These are phyloP conservation scores for Melanerpes aurifrons DNA, from an alignment of 2,113 vertebrate species.

Conservation along the genomic window DNA sequence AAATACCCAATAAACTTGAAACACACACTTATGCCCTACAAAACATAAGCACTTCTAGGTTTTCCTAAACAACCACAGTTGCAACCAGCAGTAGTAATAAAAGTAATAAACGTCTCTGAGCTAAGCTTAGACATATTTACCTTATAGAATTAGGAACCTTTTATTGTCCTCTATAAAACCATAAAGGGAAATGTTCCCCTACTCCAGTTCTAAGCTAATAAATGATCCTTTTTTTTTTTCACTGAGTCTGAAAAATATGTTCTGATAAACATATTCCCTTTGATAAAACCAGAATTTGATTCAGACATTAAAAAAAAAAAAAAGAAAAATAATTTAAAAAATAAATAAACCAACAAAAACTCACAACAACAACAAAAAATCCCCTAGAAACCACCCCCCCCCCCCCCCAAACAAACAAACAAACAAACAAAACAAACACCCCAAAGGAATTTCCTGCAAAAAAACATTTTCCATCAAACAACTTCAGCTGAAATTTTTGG, in stretches of 20 bases:
- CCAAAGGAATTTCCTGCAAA: neutral
- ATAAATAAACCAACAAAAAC: no score
- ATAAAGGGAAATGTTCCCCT: neutral
- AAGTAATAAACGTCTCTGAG: neutral
- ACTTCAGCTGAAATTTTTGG: slow-evolving; percentile 12
- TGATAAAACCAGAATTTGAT: neutral
- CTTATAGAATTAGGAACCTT: neutral
- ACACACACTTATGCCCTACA: neutral
- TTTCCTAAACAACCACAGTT: neutral
- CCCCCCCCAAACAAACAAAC: no score
- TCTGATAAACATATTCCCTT: neutral
- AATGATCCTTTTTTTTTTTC: neutral
- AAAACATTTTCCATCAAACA: neutral
- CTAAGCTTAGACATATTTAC: neutral
- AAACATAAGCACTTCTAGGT: neutral
- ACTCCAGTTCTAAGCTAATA: neutral
- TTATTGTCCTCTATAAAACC: neutral
- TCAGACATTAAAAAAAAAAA: neutral
- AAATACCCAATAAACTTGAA: slow-evolving; percentile 17
- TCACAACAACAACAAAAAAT: no score
- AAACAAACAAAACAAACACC: no score
- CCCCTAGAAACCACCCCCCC: no score
- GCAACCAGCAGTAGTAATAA: neutral
- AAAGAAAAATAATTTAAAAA: no score
- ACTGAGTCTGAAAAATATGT: accelerated